phyloP scores from a whole-genome alignment of 2,113 vertebrate genomes.

The Tragulus kanchil region DNA sequence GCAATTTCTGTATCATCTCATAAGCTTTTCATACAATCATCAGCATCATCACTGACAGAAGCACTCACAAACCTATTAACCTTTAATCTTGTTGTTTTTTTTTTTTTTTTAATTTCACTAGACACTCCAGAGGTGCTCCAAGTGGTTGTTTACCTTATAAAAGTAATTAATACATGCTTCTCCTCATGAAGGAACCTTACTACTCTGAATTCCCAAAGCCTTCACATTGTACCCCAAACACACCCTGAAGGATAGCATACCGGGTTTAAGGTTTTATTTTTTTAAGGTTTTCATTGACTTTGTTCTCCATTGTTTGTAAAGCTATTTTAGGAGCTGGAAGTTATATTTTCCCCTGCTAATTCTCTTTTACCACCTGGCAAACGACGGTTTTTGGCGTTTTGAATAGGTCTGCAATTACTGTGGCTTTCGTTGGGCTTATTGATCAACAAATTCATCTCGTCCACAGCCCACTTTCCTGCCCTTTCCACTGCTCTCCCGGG shows the following conservation, averaged over 20 bases:
- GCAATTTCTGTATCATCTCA: background rate
- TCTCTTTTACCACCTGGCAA: slow-evolving; percentile 85
- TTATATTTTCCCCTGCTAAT: slow-evolving; percentile 84
- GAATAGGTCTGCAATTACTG: slow-evolving; percentile 82
- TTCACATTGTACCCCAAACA: slow-evolving; percentile 49
- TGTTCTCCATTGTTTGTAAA: slow-evolving; percentile 77
- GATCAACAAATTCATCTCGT: slow-evolving; percentile 80
- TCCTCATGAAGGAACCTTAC: slow-evolving; percentile 61
- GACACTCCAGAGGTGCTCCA: background rate
- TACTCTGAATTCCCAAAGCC: slow-evolving; percentile 62
- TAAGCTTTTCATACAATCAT: slow-evolving; percentile 1
- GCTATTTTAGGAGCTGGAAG: slow-evolving; percentile 83
- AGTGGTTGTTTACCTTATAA: background rate
- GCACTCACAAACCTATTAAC: background rate
- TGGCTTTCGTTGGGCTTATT: slow-evolving; percentile 69
- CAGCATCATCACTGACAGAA: background rate
- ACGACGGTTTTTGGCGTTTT: slow-evolving; percentile 81
- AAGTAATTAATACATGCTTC: slow-evolving; percentile 30
- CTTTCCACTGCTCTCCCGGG: slow-evolving; percentile 52
- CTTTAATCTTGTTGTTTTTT: background rate
- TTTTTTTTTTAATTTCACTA: background rate
- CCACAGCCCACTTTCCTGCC: slow-evolving; percentile 32
- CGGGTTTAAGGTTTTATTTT: slow-evolving; percentile 34
- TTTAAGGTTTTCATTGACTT: slow-evolving; percentile 80
- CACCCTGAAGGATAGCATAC: background rate